phyloP scores from a whole-genome alignment of 2,888 invertebrate species.

The Drosophila merina region DNA sequence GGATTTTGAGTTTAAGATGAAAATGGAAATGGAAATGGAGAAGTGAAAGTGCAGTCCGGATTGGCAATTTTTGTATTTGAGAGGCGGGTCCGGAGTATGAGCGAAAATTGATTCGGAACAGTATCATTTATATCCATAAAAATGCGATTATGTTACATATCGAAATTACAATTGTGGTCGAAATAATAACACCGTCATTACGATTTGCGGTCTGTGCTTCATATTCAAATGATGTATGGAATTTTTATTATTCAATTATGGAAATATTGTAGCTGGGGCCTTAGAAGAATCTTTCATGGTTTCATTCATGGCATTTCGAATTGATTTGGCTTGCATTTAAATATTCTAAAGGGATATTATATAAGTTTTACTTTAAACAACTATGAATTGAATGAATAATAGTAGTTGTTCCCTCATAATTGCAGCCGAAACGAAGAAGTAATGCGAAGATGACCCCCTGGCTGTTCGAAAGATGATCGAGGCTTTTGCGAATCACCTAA shows the following conservation, averaged over 20 bases:
- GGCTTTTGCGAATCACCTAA: slow-evolving; percentile 82
- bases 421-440: slow-evolving; percentile 14
- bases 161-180: slow-evolving; percentile 23
- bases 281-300: not conserved
- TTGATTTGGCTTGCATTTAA: not conserved
- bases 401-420: not conserved
- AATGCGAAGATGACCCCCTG: slow-evolving; percentile 55
- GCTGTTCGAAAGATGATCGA: slow-evolving; percentile 82
- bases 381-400: not conserved
- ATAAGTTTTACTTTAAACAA: not conserved
- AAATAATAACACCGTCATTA: slow-evolving; percentile 19
- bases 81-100: not conserved
- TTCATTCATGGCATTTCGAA: not conserved
- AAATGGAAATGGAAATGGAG: slow-evolving; percentile 55
- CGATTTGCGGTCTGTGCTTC: slow-evolving; percentile 13
- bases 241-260: not conserved
- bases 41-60: slow-evolving; percentile 49
- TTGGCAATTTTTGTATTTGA: slow-evolving; percentile 39
- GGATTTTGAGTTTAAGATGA: slow-evolving; percentile 59
- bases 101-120: slow-evolving; percentile 30
- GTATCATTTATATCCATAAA: slow-evolving; percentile 41
- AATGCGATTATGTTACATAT: slow-evolving; percentile 35
- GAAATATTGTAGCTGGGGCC: not conserved
- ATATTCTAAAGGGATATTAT: not conserved
- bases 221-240: not conserved